A percentile compares a stretch with the other conserved stretches of the same genome.
Conservation (phyloP, 2,888 invertebrate species). For the Litoditis marina region DNA sequence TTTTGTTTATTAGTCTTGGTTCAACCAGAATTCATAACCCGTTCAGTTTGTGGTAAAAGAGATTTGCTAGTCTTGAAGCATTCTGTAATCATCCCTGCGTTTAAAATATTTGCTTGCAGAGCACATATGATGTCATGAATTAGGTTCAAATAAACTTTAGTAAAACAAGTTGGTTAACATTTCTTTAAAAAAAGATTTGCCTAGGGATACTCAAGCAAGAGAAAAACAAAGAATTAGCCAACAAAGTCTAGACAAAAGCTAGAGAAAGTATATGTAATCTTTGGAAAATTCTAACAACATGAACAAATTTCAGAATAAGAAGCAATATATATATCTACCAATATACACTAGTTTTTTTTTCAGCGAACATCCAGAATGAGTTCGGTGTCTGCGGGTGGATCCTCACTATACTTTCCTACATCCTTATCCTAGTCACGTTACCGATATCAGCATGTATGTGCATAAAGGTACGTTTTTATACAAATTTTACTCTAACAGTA, state of each 20-base stretch:
- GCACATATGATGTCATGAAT: no score
- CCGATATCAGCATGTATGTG: conserved; percentile 61
- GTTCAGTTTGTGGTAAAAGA: neutral
- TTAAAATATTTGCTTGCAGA: no score
- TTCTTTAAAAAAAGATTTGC: no score
- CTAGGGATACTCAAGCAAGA: no score
- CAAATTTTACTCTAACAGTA: neutral
- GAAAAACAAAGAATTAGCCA: no score
- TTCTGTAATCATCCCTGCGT: no score
- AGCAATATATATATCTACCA: neutral
- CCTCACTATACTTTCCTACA: conserved; percentile 58
- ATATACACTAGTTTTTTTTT: conserved; percentile 34
- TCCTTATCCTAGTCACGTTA: conserved; percentile 58
- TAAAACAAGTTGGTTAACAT: no score
- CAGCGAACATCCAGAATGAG: conserved; percentile 61
- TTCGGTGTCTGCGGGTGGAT: conserved; percentile 62
- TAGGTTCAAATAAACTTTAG: no score
- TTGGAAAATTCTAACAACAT: neutral
- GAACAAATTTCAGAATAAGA: neutral
- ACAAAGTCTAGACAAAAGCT: neutral
- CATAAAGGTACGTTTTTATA: conserved; percentile 48
- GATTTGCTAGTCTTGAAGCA: neutral
- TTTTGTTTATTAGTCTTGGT: no score
- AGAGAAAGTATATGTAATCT: neutral
- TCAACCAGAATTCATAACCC: no score